Conservation (phyloP, 2,888 invertebrate genomes). For the Cotesia congregata region DNA sequence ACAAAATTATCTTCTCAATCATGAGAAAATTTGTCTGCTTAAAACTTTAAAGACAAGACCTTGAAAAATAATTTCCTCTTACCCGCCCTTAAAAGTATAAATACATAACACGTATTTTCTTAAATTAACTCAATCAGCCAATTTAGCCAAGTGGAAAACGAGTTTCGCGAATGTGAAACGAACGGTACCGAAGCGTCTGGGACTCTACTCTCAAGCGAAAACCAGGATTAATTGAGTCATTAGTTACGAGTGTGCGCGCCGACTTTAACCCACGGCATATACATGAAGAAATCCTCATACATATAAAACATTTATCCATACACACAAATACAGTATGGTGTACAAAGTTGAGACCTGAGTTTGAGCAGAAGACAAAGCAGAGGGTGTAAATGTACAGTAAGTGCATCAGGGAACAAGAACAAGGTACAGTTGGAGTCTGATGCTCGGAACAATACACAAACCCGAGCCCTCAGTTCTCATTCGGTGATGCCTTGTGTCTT, state of each 20-base stretch:
- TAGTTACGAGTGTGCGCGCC: constrained; percentile 51
- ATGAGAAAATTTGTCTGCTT: no score
- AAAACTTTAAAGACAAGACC: no score
- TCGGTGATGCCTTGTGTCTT: constrained; percentile 37
- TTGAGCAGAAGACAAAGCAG: no score
- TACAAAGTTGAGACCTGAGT: neutral
- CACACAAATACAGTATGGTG: neutral
- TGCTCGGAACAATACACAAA: constrained; percentile 10
- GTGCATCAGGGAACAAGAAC: no score
- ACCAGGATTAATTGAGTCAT: constrained; percentile 54
- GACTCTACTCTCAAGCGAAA: constrained; percentile 44
- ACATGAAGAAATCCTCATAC: neutral
- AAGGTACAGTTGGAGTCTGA: no score
- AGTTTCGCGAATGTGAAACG: constrained; percentile 29
- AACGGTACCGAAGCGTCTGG: constrained; percentile 35
- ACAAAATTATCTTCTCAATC: no score
- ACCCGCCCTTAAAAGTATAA: no score
- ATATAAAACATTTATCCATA: neutral
- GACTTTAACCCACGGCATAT: neutral
- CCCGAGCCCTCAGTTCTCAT: constrained; percentile 36
- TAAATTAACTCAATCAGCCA: constrained; percentile 13
- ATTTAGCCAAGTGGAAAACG: constrained; percentile 28
- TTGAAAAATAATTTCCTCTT: neutral
- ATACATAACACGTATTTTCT: neutral
- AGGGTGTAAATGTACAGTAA: no score